These are phyloP conservation scores for Synanthedon andrenaeformis DNA, from an alignment of 2,888 invertebrate genomes.

Conservation along the genomic window DNA sequence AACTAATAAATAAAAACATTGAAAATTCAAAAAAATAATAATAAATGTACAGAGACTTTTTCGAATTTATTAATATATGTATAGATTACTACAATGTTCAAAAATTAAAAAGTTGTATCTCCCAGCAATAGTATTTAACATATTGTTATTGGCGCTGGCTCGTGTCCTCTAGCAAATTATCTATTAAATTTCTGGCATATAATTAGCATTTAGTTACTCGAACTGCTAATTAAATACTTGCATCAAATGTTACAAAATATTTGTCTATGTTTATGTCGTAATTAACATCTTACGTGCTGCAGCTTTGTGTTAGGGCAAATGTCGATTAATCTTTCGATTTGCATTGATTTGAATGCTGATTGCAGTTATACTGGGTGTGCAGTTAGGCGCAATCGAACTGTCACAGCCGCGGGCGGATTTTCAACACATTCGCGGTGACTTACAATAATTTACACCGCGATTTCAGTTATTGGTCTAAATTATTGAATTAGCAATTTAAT, in stretches of 20 bases:
- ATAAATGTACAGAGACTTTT: too few relatives aligned
- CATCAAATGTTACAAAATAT: neutral
- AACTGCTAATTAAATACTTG: conserved; percentile 1
- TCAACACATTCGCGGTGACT: conserved; percentile 18
- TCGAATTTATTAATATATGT: too few relatives aligned
- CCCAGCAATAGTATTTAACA: too few relatives aligned
- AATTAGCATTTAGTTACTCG: neutral
- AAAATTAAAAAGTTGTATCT: too few relatives aligned
- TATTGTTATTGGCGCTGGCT: too few relatives aligned
- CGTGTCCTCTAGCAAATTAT: too few relatives aligned
- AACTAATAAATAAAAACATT: too few relatives aligned
- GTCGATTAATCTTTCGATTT: conserved; percentile 57
- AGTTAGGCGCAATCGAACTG: conserved; percentile 32
- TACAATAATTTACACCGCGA: conserved; percentile 23
- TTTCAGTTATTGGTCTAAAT: neutral
- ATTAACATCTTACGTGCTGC: conserved; percentile 2
- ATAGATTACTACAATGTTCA: too few relatives aligned
- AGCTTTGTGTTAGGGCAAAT: conserved; percentile 28
- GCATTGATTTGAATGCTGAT: conserved; percentile 61
- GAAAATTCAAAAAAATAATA: too few relatives aligned
- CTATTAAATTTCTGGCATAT: too few relatives aligned
- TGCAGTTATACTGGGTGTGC: conserved; percentile 35
- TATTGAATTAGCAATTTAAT: too few relatives aligned
- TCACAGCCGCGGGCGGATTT: conserved; percentile 27
- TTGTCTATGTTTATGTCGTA: conserved; percentile 1